Conservation (phyloP, 1,140 invertebrate species). For the Sweltsa coloradensis region DNA sequence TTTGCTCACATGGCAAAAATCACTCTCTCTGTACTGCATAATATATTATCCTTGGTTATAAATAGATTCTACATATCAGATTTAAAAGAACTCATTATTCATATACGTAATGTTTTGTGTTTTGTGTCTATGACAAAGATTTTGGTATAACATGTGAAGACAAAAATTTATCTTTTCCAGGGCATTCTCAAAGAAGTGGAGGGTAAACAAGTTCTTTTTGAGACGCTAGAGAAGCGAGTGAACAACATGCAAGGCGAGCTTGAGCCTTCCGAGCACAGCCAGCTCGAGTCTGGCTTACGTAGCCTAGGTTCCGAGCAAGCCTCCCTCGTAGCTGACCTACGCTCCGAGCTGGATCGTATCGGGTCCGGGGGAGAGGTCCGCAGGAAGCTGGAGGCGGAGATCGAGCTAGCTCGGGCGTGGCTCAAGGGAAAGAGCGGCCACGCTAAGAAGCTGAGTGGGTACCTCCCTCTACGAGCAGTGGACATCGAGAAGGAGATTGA, state of each 20-base stretch:
- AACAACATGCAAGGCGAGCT: slow-evolving; percentile 72
- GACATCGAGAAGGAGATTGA: slow-evolving; percentile 61
- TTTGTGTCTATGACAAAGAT: slow-evolving; percentile 1
- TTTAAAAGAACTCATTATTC: no score
- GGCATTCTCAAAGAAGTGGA: slow-evolving; percentile 71
- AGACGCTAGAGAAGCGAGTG: slow-evolving; percentile 69
- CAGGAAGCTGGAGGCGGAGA: slow-evolving; percentile 59
- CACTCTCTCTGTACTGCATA: no score
- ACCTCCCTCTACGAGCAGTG: slow-evolving; percentile 49
- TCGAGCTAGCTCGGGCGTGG: slow-evolving; percentile 68
- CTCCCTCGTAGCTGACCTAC: slow-evolving; percentile 53
- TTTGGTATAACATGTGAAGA: no score
- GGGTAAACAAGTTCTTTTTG: slow-evolving; percentile 66
- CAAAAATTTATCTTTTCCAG: slow-evolving; percentile 27
- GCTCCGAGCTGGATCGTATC: slow-evolving; percentile 57
- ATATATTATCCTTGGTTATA: no score
- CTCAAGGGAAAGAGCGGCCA: slow-evolving; percentile 61
- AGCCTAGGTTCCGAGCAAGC: slow-evolving; percentile 54
- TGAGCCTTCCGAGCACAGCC: slow-evolving; percentile 61
- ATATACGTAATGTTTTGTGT: no score
- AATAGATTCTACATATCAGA: no score
- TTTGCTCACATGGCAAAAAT: no score
- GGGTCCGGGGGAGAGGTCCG: slow-evolving; percentile 50
- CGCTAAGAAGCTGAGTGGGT: slow-evolving; percentile 58
- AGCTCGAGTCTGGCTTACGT: slow-evolving; percentile 51